phyloP scores from a whole-genome alignment of 2,113 vertebrate species.

The Rhea americana region DNA sequence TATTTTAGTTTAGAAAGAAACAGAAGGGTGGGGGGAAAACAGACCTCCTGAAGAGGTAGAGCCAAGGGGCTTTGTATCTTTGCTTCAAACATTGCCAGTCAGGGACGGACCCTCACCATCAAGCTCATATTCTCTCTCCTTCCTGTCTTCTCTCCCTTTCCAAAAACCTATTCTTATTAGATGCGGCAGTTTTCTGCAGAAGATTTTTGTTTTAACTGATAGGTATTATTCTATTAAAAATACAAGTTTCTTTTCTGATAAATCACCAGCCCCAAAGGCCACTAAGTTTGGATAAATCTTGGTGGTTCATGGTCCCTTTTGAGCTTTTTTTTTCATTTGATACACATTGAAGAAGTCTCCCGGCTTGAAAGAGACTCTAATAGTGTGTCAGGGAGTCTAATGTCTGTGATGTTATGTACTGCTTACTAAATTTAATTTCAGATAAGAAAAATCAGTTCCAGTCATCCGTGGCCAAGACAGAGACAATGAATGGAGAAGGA shows the following conservation, averaged over 20 bases:
- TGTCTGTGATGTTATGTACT: not conserved
- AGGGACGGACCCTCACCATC: not conserved
- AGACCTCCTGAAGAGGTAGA: too few species aligned
- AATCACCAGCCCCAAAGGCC: not conserved
- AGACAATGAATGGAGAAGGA: not conserved
- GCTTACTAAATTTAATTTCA: not conserved
- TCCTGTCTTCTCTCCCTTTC: not conserved
- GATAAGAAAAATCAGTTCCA: not conserved
- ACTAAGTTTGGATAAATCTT: not conserved
- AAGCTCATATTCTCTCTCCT: not conserved
- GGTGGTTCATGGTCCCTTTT: not conserved
- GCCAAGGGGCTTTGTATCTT: not conserved
- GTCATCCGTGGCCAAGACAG: not conserved
- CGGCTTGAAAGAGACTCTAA: not conserved
- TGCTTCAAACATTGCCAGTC: not conserved
- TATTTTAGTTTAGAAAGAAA: not conserved
- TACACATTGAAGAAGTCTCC: not conserved
- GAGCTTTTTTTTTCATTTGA: not conserved
- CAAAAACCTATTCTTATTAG: not conserved
- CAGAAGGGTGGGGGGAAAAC: not conserved
- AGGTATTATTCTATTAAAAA: not conserved
- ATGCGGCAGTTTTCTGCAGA: not conserved
- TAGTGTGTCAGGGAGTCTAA: not conserved
- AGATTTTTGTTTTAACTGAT: not conserved
- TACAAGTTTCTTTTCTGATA: not conserved